Evolutionary conservation across 2,113 vertebrate genomes (phyloP), one percentile per base, ranked within the genome.

Genomic region (Hippoglossus stenolepis): DNA sequence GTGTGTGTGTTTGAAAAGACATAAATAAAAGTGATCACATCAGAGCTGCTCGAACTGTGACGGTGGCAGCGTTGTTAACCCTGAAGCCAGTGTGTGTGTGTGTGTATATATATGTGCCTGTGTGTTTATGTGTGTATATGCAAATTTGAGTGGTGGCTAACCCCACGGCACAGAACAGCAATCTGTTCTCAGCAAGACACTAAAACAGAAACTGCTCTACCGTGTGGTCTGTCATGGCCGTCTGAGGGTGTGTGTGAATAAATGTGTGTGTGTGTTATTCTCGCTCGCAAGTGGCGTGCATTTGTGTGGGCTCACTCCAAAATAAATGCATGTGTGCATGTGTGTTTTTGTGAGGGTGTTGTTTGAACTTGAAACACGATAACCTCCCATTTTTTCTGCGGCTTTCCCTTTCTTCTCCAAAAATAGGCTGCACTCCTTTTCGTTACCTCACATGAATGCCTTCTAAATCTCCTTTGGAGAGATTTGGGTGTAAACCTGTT

Each of bases 401-500:
- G 83, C 60, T 86, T 85, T 84, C 13, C 47, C 26, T 70, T 84
- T 89, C 66, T 85, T 82, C 65, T 85, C 79, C 72, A 70, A 78
- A 91, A 90, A 90, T 85, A 89, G 82, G 64, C 79, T 63, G 69
- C 62, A 61, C 69, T 85, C 57, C 75, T 87, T 54, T 84, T 72
- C 35, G 63, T 81, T 79, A 65, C 70, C 79, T 80, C 75, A 87
- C 82, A 90, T 82, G 87, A 88, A 85, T 82, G 80, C 59, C 70
- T 82, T 83, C 77, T 79, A 84, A 90, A 91, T 93, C 90, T 90
- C 74, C 79, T 87, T 87, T 83, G 61, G 68, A 85, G 75, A 90
- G 82, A 90, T 90, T 88, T 93, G 73, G 83, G 64, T 85, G 82
- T 90, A 93, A 91, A 93, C 88, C 84, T 83, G 75, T 89, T 90